Conservation (phyloP, 92 coral and sea anemone genomes). For the Plumapathes pennacea region DNA sequence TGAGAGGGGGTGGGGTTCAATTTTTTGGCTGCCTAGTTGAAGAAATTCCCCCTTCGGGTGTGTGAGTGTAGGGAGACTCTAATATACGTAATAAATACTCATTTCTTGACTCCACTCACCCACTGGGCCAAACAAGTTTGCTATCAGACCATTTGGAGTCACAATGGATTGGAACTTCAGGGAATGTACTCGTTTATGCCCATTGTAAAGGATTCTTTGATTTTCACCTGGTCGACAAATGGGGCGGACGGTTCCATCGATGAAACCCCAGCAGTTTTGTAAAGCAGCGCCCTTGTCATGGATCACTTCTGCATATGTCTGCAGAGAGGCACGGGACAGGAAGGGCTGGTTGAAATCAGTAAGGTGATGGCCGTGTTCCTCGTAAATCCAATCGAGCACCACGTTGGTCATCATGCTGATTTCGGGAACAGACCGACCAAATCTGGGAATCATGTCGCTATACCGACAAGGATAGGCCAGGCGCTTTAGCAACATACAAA, state of each 20-base stretch:
- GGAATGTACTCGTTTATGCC: neutral
- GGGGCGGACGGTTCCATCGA: constrained; percentile 29
- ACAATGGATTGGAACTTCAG: neutral
- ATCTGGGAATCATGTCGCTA: constrained; percentile 20
- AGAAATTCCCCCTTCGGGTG: too few species aligned
- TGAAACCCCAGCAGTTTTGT: constrained; percentile 23
- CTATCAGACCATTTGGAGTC: constrained; percentile 5
- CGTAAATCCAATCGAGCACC: constrained; percentile 16
- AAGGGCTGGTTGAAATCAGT: constrained; percentile 33
- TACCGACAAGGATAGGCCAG: constrained; percentile 37
- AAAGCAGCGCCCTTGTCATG: constrained; percentile 9
- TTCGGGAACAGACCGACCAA: constrained; percentile 16
- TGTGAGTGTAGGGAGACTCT: too few species aligned
- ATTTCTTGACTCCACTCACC: too few species aligned
- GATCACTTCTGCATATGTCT: constrained; percentile 32
- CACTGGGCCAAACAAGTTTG: constrained; percentile 4
- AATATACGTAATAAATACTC: too few species aligned
- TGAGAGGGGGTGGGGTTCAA: too few species aligned
- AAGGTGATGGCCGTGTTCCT: constrained; percentile 28
- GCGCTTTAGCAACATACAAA: constrained; percentile 19
- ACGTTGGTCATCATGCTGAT: constrained; percentile 27
- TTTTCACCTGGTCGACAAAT: constrained; percentile 9
- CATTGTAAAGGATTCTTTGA: constrained; percentile 27
- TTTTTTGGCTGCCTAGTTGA: too few species aligned
- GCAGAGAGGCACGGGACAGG: constrained; percentile 19